Base-by-base conservation (phyloP, 2,888 invertebrate species). In the Pammene fasciana region DNA sequence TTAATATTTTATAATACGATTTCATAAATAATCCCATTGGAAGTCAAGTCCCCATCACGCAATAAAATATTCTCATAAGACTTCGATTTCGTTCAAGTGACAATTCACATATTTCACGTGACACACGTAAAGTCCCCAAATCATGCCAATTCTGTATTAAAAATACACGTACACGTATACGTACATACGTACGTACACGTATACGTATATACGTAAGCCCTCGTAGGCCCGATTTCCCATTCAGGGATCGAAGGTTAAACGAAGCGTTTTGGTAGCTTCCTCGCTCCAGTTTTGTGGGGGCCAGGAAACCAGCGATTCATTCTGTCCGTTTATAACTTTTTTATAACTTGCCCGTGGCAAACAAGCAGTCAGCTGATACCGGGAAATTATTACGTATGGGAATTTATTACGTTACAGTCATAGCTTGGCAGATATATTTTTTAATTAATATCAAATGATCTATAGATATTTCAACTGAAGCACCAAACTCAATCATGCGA, bases 161-260 rank as follows among this genome's bases (percentile, higher is more conserved):
- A 68, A 59, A 64, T 68, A 50, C 57, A 14, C 38, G 52, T 67
- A 55, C 61, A 18, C 45, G 62, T 16, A 46, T 54, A 26, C 1
- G 4, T 46, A 50, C 48, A 14, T 59, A 50, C 41, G 54, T 67
- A 55, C 48, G 52, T 67, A 55, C 61, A 18, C 45, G 62, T 16
- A 46, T 54, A 26, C 1, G 4, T 46, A 50, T 41, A 14, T 59
- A 50, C 41, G 55, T 56, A 64, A 68, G 65, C 59, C 72, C 71
- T 71, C 78, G 75, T 71, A 72, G 78, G 76, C 78, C 76, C 82
- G 81, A 82, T 85, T 87, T 84, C 80, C 85, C 82, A 86, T 89
- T 86, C 85, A 83, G 71, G 79, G 87, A 87, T 89, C 86, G 88
- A 86, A 87, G 87, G 88, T 88, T 88, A 88, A 90, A 90, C 88